Percentiles rank a stretch among this genome's conserved stretches.
Conservation (phyloP, 2,888 invertebrate genomes). For the Diadegma fenestrale region DNA sequence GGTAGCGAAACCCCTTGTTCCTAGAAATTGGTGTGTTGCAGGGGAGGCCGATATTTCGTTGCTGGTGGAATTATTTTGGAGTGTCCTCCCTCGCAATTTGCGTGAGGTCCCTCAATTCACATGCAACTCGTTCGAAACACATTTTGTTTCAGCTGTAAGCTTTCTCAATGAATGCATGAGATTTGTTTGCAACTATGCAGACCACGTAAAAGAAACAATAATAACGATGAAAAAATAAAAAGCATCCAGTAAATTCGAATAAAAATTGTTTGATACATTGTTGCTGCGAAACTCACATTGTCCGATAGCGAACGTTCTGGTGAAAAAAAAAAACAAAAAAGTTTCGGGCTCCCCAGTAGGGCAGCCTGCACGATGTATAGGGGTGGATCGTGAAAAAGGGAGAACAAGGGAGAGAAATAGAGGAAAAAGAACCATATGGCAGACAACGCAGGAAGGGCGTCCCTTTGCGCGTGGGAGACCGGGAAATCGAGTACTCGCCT, state of each 20-base stretch:
- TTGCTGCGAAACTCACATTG: neutral
- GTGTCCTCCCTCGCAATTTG: neutral
- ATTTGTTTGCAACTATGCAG: neutral
- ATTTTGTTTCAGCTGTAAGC: neutral
- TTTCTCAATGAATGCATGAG: neutral
- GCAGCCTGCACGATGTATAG: constrained; percentile 43
- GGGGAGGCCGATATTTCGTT: neutral
- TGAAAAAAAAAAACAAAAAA: constrained; percentile 13
- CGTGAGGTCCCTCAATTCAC: neutral
- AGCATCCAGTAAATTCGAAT: neutral
- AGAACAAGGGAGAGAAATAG: constrained; percentile 30
- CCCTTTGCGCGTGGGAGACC: constrained; percentile 77
- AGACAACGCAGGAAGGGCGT: constrained; percentile 76
- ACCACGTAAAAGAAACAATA: neutral
- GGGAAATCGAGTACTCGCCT: constrained; percentile 74
- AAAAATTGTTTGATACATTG: constrained; percentile 19
- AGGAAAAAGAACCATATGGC: constrained; percentile 80
- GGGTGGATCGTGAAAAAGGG: constrained; percentile 56
- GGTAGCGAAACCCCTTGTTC: constrained; percentile 48
- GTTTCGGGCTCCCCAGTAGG: constrained; percentile 12
- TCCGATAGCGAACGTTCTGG: constrained; percentile 2
- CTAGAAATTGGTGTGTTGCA: constrained; percentile 5
- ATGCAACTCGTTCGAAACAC: neutral
- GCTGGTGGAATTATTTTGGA: neutral
- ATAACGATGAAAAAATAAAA: neutral